Evolutionary conservation across 1,140 invertebrate species (phyloP).

Genomic region (Amphibalanus amphitrite): DNA sequence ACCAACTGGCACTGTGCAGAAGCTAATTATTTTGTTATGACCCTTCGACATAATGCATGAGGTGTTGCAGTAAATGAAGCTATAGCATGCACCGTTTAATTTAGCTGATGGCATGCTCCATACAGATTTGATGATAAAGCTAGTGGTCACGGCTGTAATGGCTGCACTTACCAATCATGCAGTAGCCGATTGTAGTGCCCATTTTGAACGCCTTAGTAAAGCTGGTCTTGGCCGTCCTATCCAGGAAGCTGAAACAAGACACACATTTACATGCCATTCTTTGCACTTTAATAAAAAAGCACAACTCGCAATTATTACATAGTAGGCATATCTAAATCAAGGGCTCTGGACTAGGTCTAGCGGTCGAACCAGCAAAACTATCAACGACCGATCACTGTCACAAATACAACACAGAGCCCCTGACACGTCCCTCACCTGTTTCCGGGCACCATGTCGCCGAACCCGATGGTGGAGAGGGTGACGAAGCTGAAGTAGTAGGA

Average conservation of each 20-base stretch:
- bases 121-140: too few species aligned
- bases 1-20: too few species aligned
- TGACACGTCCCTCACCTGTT: constrained; percentile 13
- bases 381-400: not conserved
- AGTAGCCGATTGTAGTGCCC: constrained; percentile 26
- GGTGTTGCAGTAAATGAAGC: too few species aligned
- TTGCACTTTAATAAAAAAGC: not conserved
- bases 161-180: constrained; percentile 31
- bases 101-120: too few species aligned
- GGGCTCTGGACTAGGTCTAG: not conserved
- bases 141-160: too few species aligned
- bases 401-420: not conserved
- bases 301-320: not conserved
- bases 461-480: constrained; percentile 32
- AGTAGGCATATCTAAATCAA: not conserved
- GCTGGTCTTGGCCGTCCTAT: not conserved
- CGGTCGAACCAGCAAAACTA: not conserved
- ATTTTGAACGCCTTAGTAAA: constrained; percentile 21
- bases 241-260: not conserved
- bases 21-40: too few species aligned
- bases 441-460: constrained; percentile 33
- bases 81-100: too few species aligned
- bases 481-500: constrained; percentile 33
- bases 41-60: too few species aligned
- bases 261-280: not conserved